phyloP scores from a whole-genome alignment of 2,888 invertebrate species.

The Caenorhabditis afra region DNA sequence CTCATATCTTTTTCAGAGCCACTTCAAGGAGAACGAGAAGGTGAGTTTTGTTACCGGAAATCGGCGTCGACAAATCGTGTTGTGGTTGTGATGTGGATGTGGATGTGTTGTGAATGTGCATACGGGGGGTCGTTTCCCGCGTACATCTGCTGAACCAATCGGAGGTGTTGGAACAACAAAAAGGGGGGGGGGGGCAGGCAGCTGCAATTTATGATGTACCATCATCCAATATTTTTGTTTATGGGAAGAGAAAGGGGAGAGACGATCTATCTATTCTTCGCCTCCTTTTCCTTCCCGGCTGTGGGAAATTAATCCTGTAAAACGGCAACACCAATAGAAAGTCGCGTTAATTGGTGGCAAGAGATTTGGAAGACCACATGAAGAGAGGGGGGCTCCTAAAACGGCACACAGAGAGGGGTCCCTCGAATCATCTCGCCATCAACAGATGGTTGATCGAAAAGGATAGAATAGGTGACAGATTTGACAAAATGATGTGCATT shows the following conservation, averaged over 20 bases:
- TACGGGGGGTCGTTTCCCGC: background rate
- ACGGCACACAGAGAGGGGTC: too few species aligned
- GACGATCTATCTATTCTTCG: constrained; percentile 4
- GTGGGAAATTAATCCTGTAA: constrained; percentile 49
- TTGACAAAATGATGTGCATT: constrained; percentile 62
- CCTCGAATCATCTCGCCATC: background rate
- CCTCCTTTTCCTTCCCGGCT: constrained; percentile 1
- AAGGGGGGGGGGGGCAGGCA: constrained; percentile 32
- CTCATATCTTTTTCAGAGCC: constrained; percentile 53
- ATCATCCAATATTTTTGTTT: constrained; percentile 58
- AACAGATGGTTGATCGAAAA: constrained; percentile 66
- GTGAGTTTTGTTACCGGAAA: constrained; percentile 35
- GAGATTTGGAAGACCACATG: constrained; percentile 26
- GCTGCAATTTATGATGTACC: constrained; percentile 57
- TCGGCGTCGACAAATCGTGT: constrained; percentile 19
- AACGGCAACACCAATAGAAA: constrained; percentile 5
- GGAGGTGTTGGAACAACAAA: constrained; percentile 54
- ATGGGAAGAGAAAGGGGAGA: too few species aligned
- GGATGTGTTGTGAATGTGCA: background rate
- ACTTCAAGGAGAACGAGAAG: constrained; percentile 46
- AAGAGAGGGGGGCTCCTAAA: too few species aligned
- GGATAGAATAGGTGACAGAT: constrained; percentile 52
- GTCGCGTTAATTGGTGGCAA: constrained; percentile 39
- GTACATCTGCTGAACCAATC: constrained; percentile 49
- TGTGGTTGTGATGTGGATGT: constrained; percentile 27